A percentile compares a stretch with the other conserved stretches of the same genome.
These are phyloP conservation scores for Diadema setosum DNA, from an alignment of 35 echinoderm and acorn worm species.

Conservation along the genomic window DNA sequence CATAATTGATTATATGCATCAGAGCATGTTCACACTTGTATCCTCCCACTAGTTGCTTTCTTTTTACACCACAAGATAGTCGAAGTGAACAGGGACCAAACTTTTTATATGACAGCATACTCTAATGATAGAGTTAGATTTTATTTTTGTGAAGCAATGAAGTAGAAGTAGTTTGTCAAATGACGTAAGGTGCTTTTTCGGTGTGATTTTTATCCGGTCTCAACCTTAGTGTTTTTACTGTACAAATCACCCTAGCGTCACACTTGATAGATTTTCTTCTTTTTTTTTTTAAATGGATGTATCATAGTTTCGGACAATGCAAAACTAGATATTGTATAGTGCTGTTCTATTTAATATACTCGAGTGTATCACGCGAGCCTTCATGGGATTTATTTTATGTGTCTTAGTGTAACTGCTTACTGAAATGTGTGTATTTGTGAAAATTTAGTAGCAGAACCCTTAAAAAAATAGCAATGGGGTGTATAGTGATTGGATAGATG, in stretches of 20 bases:
- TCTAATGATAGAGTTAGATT: neutral
- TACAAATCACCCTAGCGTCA: neutral
- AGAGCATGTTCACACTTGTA: neutral
- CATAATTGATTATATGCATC: neutral
- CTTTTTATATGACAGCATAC: neutral
- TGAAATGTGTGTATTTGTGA: too few species aligned
- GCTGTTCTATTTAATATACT: too few species aligned
- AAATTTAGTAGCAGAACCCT: too few species aligned
- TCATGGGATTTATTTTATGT: too few species aligned
- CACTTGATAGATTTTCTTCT: too few species aligned
- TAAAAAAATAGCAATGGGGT: too few species aligned
- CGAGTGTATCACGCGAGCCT: too few species aligned
- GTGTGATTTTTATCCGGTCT: neutral
- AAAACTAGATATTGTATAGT: too few species aligned
- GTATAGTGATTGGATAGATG: too few species aligned
- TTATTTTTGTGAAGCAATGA: neutral
- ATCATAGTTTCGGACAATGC: too few species aligned
- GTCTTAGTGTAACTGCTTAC: too few species aligned
- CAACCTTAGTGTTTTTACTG: neutral
- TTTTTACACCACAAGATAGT: neutral
- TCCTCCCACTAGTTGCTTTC: neutral
- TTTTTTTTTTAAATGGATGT: too few species aligned
- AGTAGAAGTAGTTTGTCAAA: neutral
- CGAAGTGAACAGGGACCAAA: neutral
- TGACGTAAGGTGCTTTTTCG: neutral